phyloP scores from a whole-genome alignment of 2,797 vertebrate genomes.

The Lepus townsendii region DNA sequence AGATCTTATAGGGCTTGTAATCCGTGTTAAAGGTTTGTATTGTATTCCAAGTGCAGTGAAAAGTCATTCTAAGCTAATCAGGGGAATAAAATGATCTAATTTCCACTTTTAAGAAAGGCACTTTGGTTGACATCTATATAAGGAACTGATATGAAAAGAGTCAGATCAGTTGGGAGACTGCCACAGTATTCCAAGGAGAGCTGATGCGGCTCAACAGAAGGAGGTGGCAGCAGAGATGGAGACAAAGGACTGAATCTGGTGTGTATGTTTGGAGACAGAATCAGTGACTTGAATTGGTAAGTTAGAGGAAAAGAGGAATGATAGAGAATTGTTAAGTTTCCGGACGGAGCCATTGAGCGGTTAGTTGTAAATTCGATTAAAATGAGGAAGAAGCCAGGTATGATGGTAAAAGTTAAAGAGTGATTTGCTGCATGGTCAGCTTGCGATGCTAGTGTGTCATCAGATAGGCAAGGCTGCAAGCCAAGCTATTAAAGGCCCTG shows the following conservation, averaged over 20 bases:
- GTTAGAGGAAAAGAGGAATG: background rate
- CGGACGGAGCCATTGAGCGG: background rate
- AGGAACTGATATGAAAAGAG: background rate
- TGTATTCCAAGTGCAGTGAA: background rate
- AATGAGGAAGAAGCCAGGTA: background rate
- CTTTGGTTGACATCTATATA: background rate
- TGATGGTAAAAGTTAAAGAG: background rate
- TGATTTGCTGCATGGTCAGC: background rate
- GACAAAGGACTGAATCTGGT: background rate
- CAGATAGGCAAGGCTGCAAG: background rate
- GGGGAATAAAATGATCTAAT: background rate
- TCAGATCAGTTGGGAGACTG: background rate
- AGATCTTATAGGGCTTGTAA: background rate
- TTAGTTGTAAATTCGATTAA: background rate
- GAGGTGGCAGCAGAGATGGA: background rate
- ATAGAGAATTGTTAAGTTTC: background rate
- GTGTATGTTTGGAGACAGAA: background rate
- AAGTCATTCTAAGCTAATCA: background rate
- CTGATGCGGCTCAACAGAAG: background rate
- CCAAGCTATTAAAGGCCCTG: background rate
- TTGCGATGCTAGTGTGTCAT: background rate
- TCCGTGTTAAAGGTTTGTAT: background rate
- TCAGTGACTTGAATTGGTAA: background rate
- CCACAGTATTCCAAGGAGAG: background rate
- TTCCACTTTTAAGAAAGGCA: conserved; percentile 16